phyloP scores from a whole-genome alignment of 2,113 vertebrate genomes.

The Bambusicola thoracicus region DNA sequence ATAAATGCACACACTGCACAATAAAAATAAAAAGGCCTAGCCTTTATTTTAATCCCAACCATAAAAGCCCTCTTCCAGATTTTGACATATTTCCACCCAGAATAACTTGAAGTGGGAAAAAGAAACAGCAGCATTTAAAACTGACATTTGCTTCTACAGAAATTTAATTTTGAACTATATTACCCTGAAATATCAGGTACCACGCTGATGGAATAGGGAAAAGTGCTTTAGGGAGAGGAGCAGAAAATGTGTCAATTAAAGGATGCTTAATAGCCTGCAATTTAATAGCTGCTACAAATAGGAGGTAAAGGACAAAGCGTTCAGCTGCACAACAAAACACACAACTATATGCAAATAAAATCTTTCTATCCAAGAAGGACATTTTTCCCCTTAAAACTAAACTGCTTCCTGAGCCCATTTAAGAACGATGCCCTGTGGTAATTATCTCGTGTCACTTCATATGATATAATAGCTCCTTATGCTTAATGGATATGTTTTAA shows the following conservation, averaged over 20 bases:
- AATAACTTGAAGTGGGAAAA: neutral
- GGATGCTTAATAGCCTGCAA: conserved; percentile 39
- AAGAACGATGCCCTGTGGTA: neutral
- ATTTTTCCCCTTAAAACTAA: neutral
- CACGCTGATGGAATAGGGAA: neutral
- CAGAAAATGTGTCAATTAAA: conserved; percentile 34
- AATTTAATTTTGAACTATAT: conserved; percentile 38
- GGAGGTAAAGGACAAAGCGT: conserved; percentile 27
- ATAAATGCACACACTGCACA: conserved; percentile 13
- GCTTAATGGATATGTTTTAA: neutral
- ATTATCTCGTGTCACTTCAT: conserved; percentile 35
- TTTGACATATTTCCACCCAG: neutral
- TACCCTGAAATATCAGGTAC: conserved; percentile 15
- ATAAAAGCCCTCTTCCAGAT: neutral
- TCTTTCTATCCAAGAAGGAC: neutral
- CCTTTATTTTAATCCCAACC: neutral
- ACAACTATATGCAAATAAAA: neutral
- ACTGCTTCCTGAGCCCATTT: neutral
- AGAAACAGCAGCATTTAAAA: conserved; percentile 15
- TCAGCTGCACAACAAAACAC: conserved; percentile 11
- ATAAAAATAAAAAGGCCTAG: neutral
- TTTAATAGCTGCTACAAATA: conserved; percentile 34
- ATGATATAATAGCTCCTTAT: conserved; percentile 29
- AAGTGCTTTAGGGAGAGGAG: conserved; percentile 26
- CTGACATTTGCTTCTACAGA: conserved; percentile 14